phyloP scores from a whole-genome alignment of 2,888 invertebrate genomes.

The Ophion obscuratus region DNA sequence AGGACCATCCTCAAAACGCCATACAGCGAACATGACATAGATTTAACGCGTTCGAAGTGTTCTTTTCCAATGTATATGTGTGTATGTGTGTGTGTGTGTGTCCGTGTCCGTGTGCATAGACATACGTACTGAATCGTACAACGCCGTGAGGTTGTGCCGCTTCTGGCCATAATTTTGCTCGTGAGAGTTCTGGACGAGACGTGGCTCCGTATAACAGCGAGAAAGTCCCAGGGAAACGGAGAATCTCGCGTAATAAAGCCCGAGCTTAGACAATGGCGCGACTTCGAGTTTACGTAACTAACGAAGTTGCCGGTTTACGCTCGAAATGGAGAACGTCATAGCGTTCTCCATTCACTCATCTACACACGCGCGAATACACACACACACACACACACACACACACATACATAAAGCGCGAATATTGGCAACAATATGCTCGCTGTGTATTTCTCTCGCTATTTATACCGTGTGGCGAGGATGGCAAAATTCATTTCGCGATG shows the following conservation, averaged over 20 bases:
- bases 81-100: background rate
- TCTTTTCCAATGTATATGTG: background rate
- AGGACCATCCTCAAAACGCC: background rate
- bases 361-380: background rate
- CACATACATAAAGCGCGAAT: background rate
- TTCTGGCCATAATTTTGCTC: conserved; percentile 51
- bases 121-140: conserved; percentile 31
- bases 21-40: background rate
- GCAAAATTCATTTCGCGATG: conserved; percentile 37
- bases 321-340: conserved; percentile 62
- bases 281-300: conserved; percentile 74
- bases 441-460: background rate
- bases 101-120: background rate
- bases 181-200: conserved; percentile 65
- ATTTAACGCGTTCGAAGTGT: background rate
- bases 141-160: conserved; percentile 18
- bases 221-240: conserved; percentile 31
- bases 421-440: conserved; percentile 21
- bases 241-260: conserved; percentile 70
- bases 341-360: background rate
- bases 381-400: background rate
- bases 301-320: conserved; percentile 71
- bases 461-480: conserved; percentile 6
- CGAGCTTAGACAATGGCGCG: conserved; percentile 71
- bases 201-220: conserved; percentile 49